Evolutionary conservation across 2,888 invertebrate genomes (phyloP).

Genomic region (Oxytorus armatus): DNA sequence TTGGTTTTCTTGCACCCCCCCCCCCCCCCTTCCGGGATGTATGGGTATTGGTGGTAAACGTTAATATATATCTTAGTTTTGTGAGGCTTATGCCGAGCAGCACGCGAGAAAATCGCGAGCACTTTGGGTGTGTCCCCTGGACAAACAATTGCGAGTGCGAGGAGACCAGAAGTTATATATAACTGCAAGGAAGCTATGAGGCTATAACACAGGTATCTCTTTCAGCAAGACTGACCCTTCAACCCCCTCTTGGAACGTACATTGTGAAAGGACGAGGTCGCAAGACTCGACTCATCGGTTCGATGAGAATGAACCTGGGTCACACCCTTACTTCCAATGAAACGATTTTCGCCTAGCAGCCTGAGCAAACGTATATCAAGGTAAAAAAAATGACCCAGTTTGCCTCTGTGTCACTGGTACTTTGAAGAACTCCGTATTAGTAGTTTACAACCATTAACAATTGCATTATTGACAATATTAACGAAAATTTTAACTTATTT

Average conservation of each 20-base stretch:
- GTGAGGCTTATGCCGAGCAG: slow-evolving; percentile 47
- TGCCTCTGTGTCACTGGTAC: too few species aligned
- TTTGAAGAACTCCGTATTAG: too few species aligned
- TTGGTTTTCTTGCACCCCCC: too few species aligned
- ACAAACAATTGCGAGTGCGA: slow-evolving; percentile 26
- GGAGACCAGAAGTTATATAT: slow-evolving; percentile 3
- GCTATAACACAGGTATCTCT: slow-evolving; percentile 21
- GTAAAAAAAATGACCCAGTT: too few species aligned
- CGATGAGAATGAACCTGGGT: background rate
- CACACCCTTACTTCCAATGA: too few species aligned
- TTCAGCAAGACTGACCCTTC: slow-evolving; percentile 7
- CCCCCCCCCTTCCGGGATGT: background rate
- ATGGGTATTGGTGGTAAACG: slow-evolving; percentile 17
- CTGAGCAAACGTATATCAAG: too few species aligned
- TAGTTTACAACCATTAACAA: too few species aligned
- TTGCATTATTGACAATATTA: too few species aligned
- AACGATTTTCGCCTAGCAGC: too few species aligned
- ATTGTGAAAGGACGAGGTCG: background rate
- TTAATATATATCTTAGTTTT: slow-evolving; percentile 7
- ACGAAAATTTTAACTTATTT: too few species aligned
- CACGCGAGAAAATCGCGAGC: slow-evolving; percentile 58
- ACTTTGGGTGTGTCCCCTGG: slow-evolving; percentile 51
- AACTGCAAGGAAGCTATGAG: slow-evolving; percentile 24
- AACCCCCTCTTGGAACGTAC: slow-evolving; percentile 26
- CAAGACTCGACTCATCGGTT: background rate